Evolutionary conservation across 2,888 invertebrate species (phyloP).

Genomic region (Amphipoea oculea): DNA sequence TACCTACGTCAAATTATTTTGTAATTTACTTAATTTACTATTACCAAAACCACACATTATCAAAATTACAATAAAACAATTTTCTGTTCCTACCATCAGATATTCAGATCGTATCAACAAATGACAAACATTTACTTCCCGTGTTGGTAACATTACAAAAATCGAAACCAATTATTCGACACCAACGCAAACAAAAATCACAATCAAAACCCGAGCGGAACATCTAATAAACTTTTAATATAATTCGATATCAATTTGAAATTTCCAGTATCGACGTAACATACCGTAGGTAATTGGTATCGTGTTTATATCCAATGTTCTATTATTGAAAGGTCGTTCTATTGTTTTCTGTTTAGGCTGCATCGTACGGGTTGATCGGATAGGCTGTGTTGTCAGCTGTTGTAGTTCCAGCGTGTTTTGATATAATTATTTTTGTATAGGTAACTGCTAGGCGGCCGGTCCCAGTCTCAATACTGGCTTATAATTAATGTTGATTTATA

Average conservation of each 20-base stretch:
- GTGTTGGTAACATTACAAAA: conserved; percentile 32
- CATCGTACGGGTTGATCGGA: conserved; percentile 55
- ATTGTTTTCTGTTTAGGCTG: conserved; percentile 62
- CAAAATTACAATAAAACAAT: conserved; percentile 26
- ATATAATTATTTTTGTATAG: conserved; percentile 55
- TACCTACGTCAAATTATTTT: neutral
- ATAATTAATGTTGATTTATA: conserved; percentile 50
- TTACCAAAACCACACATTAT: neutral
- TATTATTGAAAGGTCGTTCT: conserved; percentile 60
- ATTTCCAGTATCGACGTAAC: conserved; percentile 56
- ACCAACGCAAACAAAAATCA: conserved; percentile 61
- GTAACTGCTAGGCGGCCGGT: conserved; percentile 16
- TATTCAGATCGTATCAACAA: conserved; percentile 32
- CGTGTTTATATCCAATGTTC: conserved; percentile 59
- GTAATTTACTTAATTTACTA: neutral
- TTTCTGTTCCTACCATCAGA: neutral
- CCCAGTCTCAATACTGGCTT: neutral
- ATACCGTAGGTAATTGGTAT: conserved; percentile 64
- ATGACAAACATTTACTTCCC: conserved; percentile 18
- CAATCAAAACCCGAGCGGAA: conserved; percentile 44
- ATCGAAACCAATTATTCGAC: conserved; percentile 58
- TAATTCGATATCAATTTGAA: conserved; percentile 63
- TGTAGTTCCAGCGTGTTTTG: conserved; percentile 45
- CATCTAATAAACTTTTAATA: conserved; percentile 59
- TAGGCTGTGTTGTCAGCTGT: conserved; percentile 53